phyloP scores from a whole-genome alignment of 2,113 vertebrate genomes.

The Pomatostomus ruficeps region DNA sequence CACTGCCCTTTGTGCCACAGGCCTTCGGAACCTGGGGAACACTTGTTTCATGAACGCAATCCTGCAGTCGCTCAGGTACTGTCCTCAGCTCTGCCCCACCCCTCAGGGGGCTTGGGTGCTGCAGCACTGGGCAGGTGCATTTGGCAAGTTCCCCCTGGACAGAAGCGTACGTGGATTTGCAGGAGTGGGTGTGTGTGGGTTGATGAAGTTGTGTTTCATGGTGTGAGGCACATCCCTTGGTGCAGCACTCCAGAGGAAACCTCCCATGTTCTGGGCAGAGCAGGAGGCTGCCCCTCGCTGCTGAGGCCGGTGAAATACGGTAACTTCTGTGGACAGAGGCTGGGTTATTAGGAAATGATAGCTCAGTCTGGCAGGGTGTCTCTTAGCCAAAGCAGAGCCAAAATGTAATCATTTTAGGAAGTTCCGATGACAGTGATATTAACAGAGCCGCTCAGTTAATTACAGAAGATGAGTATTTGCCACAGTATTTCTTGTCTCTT shows the following conservation, averaged over 20 bases:
- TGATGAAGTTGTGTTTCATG: fast-evolving
- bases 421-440: neutral
- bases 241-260: neutral
- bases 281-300: neutral
- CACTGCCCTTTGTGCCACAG: constrained; percentile 84
- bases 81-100: fast-evolving
- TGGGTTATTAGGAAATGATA: neutral
- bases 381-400: neutral
- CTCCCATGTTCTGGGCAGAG: neutral
- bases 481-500: neutral
- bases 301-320: fast-evolving
- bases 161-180: neutral
- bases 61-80: constrained; percentile 96
- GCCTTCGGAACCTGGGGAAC: constrained; percentile 93
- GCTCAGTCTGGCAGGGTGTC: neutral
- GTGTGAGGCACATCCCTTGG: neutral
- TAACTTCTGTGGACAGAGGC: neutral
- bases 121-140: neutral
- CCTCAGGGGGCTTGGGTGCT: neutral
- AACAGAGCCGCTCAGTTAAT: neutral
- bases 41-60: constrained; percentile 99
- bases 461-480: neutral
- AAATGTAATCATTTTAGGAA: neutral
- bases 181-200: neutral
- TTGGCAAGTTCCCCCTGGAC: neutral